Base-by-base conservation (phyloP, 2,113 vertebrate genomes). In the Glareola pratincola region DNA sequence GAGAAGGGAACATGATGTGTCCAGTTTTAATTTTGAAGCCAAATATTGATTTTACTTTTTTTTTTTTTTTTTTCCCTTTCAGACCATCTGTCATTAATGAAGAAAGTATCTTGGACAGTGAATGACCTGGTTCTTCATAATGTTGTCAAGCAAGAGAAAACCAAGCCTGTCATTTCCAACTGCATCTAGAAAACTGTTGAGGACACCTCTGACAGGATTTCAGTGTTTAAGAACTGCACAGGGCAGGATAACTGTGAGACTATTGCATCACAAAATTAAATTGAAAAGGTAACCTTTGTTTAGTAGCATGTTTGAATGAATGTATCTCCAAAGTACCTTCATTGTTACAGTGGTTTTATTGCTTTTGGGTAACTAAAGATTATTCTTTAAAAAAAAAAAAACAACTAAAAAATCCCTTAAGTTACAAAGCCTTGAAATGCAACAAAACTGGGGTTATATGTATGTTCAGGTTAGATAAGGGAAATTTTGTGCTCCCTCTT, bases 51-150 rank as follows among this genome's bases (percentile, higher is more conserved):
- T 97, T 94, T 7, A 78, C 6, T 85, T 90, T 71, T 92, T 90
- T 81, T 88, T 68, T 94, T 23, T 9, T 74, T 90, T 96, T 85
- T 90, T 75, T n/a, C n/a, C 92, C 73, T 97, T 98, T 92, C 96
- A 98, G 98, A 96, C 95, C 97, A 98, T 98, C 97, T 98, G 98
- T 92, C 97, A 89, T 96, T 97, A 96, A 96, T 91, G 90, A 97
- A 98, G 97, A 93, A 97, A 94, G 82, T 95, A 73, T 96, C 96
- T 85, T 91, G 85, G 97, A 95, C 95, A 93, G 73, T 94, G 91
- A 98, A 94, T 71, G 97, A 97, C 17, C 66, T 96, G 80, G 77
- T 93, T 93, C 79, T 98, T 97, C 97, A 91, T 63, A 78, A 69
- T 89, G 95, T 86, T 97, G 77, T 92, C 85, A 96, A 96, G 88